phyloP scores from a whole-genome alignment of 2,797 vertebrate genomes.

The Notamacropus eugenii region DNA sequence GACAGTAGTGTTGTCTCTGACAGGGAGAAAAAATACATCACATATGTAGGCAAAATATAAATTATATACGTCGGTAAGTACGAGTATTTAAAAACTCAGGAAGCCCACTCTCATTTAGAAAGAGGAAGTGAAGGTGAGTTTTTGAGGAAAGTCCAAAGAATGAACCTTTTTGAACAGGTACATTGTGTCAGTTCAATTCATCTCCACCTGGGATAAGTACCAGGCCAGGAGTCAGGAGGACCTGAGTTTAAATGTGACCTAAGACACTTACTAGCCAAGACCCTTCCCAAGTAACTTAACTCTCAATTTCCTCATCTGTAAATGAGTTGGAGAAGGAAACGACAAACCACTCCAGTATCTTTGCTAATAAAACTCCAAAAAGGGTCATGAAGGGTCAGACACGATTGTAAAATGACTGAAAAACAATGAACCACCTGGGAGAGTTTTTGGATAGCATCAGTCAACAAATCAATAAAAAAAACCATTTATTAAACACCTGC shows the following conservation, averaged over 20 bases:
- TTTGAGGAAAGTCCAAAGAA: neutral
- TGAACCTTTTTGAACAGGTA: neutral
- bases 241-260: no score
- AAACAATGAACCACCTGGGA: neutral
- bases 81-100: neutral
- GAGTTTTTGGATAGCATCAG: neutral
- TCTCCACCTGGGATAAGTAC: neutral
- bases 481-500: neutral
- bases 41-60: neutral
- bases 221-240: neutral
- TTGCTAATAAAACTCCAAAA: no score
- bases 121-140: neutral
- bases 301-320: no score
- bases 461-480: neutral
- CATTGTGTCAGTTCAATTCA: neutral
- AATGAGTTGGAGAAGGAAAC: no score
- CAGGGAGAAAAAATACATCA: neutral
- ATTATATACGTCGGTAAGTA: neutral
- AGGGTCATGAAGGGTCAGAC: no score
- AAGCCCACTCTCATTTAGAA: neutral
- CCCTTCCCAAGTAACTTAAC: no score
- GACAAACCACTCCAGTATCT: no score
- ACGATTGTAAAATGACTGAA: no score
- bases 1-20: neutral
- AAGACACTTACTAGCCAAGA: no score